Conservation (phyloP, 2,888 invertebrate genomes). For the Leptinotarsa peninsularis region DNA sequence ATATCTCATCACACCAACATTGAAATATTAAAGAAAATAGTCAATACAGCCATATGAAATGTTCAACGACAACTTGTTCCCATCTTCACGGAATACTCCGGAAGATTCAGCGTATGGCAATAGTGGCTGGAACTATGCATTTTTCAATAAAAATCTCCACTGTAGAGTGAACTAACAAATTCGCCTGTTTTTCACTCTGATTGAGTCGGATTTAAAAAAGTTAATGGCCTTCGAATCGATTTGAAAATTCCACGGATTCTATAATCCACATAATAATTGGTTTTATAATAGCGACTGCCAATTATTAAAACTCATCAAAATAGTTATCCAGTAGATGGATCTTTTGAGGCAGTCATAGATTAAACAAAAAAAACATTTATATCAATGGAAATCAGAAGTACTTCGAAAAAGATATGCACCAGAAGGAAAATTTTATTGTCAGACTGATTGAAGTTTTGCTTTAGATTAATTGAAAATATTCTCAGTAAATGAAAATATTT, state of each 20-base stretch:
- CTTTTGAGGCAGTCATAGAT: neutral
- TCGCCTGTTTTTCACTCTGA: neutral
- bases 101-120: too few species aligned
- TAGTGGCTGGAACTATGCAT: neutral
- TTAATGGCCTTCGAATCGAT: neutral
- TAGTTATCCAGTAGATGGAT: constrained; percentile 1
- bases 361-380: neutral
- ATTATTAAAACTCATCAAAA: constrained; percentile 25
- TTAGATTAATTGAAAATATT: too few species aligned
- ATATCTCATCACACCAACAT: too few species aligned
- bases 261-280: constrained; percentile 4
- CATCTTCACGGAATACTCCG: too few species aligned
- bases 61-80: too few species aligned
- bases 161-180: neutral
- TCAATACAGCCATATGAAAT: too few species aligned
- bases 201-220: neutral
- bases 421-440: neutral
- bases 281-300: neutral
- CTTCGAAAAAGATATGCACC: neutral
- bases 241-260: neutral
- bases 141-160: neutral
- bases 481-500: too few species aligned
- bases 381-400: too few species aligned
- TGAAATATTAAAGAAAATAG: too few species aligned
- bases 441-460: too few species aligned